Percentiles rank a stretch among this genome's conserved stretches.
phyloP scores from a whole-genome alignment of 1,140 invertebrate species.

The Pollicipes pollicipes region DNA sequence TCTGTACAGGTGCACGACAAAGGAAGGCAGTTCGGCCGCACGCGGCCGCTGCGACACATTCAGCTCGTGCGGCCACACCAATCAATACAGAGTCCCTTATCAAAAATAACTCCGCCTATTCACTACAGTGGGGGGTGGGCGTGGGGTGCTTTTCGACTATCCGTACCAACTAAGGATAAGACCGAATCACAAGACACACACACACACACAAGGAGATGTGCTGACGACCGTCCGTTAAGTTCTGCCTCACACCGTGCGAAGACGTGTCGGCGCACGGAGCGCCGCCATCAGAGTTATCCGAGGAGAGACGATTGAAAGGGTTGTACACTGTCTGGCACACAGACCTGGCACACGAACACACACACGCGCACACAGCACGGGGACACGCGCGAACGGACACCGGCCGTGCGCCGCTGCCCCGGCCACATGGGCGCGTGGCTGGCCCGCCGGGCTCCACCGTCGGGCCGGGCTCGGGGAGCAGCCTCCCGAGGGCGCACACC shows the following conservation, averaged over 20 bases:
- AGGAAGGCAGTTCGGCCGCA: neutral
- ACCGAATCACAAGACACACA: neutral
- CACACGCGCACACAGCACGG: neutral
- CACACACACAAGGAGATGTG: neutral
- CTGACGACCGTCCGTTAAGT: no score
- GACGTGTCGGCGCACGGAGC: no score
- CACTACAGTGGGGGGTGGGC: neutral
- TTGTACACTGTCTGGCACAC: neutral
- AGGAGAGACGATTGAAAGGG: neutral
- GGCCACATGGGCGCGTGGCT: no score
- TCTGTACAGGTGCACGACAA: neutral
- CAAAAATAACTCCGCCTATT: conserved; percentile 2
- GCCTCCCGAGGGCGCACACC: no score
- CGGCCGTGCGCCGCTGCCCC: no score
- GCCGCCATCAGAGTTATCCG: neutral
- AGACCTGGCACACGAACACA: neutral
- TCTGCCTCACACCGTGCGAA: no score
- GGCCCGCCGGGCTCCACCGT: no score
- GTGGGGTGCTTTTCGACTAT: neutral
- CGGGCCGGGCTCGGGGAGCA: no score
- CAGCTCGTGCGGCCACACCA: neutral
- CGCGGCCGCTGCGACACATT: no score
- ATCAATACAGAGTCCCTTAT: neutral
- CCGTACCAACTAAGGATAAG: neutral
- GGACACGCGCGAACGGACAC: neutral